These are phyloP conservation scores for Spheniscus humboldti DNA, from an alignment of 2,797 vertebrate species.

Conservation along the genomic window DNA sequence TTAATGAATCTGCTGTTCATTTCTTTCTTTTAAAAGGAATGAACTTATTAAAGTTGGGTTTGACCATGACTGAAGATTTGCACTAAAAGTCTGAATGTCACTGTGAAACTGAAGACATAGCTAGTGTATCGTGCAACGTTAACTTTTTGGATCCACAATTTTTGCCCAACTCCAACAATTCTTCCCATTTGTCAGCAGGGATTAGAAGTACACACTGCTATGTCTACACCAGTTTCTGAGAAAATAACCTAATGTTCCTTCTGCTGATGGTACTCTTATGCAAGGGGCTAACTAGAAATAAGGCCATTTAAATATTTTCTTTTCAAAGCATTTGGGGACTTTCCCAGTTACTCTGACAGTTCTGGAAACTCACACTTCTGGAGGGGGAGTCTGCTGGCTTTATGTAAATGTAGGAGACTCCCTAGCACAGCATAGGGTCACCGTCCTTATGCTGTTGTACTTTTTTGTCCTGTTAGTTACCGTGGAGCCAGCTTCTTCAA, in stretches of 20 bases:
- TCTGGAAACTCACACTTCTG: not conserved
- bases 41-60: not conserved
- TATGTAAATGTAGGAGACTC: not conserved
- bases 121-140: rapidly evolving
- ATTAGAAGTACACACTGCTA: not conserved
- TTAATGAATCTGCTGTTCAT: not conserved
- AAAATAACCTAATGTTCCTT: not conserved
- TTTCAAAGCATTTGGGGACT: not conserved
- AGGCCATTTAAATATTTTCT: not conserved
- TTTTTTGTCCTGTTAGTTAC: not conserved
- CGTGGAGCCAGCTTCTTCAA: not conserved
- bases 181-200: not conserved
- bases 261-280: not conserved
- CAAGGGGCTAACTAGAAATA: not conserved
- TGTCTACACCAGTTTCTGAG: not conserved
- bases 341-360: not conserved
- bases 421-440: not conserved
- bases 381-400: not conserved
- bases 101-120: not conserved
- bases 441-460: not conserved
- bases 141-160: not conserved
- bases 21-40: not conserved
- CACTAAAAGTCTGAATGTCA: not conserved
- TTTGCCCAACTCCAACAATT: not conserved
- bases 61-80: not conserved